Evolutionary conservation across 2,888 invertebrate species (phyloP).

Genomic region (Macrosiphum euphorbiae): DNA sequence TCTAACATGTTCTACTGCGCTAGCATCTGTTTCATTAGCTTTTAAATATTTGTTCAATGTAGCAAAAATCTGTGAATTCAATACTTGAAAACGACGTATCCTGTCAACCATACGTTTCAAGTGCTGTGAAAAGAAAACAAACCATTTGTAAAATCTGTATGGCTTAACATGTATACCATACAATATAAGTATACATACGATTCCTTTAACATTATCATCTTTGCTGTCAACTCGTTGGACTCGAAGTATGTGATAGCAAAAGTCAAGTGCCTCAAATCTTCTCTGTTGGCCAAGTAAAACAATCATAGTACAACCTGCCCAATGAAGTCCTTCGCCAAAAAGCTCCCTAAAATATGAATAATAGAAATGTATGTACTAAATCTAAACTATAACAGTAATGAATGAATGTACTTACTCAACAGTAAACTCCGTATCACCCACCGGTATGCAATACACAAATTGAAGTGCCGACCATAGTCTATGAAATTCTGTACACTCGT

Average conservation of each 20-base stretch:
- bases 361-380: background rate
- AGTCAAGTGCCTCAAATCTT: conserved; percentile 96
- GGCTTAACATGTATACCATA: background rate
- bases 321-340: conserved; percentile 98
- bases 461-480: conserved; percentile 97
- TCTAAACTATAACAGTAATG: background rate
- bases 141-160: background rate
- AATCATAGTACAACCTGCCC: conserved; percentile 98
- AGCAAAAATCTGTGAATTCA: conserved; percentile 98
- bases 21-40: conserved; percentile 82
- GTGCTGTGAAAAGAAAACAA: conserved; percentile 76
- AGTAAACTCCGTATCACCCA: conserved; percentile 94
- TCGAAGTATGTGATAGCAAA: conserved; percentile 96
- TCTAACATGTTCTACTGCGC: conserved; percentile 94
- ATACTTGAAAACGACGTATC: conserved; percentile 95
- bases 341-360: conserved; percentile 78
- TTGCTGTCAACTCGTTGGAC: conserved; percentile 97
- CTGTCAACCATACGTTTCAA: conserved; percentile 97
- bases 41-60: conserved; percentile 94
- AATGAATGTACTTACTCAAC: conserved; percentile 83
- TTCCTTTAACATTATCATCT: conserved; percentile 94
- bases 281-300: conserved; percentile 94
- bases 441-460: conserved; percentile 97
- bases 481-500: conserved; percentile 98
- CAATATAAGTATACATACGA: conserved; percentile 77